phyloP scores from a whole-genome alignment of 2,888 invertebrate species.

The Nymphalis polychloros region DNA sequence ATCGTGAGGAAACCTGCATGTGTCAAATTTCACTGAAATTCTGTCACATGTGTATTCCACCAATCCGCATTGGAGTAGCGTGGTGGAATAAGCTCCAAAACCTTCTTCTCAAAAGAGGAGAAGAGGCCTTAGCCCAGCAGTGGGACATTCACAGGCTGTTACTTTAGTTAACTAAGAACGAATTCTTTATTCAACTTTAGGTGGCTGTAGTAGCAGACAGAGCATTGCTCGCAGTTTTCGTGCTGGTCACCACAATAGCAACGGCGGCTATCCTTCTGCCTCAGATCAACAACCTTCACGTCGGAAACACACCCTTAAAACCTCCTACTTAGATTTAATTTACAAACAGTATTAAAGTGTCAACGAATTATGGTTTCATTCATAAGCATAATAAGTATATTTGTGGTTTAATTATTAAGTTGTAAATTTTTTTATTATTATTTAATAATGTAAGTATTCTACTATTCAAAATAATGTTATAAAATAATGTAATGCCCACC shows the following conservation, averaged over 20 bases:
- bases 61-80: too few relatives aligned
- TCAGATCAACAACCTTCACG: slow-evolving; percentile 81
- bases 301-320: slow-evolving; percentile 74
- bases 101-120: too few relatives aligned
- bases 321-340: slow-evolving; percentile 60
- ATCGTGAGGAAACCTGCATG: too few relatives aligned
- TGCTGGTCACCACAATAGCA: slow-evolving; percentile 88
- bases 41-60: too few relatives aligned
- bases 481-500: too few relatives aligned
- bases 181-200: slow-evolving; percentile 45
- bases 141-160: too few relatives aligned
- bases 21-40: too few relatives aligned
- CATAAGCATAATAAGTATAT: neutral
- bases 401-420: neutral
- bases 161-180: too few relatives aligned
- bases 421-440: neutral
- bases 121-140: too few relatives aligned
- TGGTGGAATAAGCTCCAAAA: too few relatives aligned
- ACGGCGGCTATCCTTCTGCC: slow-evolving; percentile 89
- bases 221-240: slow-evolving; percentile 88
- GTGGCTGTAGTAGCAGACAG: slow-evolving; percentile 92
- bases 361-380: neutral
- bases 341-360: neutral
- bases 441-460: too few relatives aligned
- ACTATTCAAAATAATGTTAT: too few relatives aligned